phyloP scores from a whole-genome alignment of 2,888 invertebrate genomes.

The Mellilla xanthometata region DNA sequence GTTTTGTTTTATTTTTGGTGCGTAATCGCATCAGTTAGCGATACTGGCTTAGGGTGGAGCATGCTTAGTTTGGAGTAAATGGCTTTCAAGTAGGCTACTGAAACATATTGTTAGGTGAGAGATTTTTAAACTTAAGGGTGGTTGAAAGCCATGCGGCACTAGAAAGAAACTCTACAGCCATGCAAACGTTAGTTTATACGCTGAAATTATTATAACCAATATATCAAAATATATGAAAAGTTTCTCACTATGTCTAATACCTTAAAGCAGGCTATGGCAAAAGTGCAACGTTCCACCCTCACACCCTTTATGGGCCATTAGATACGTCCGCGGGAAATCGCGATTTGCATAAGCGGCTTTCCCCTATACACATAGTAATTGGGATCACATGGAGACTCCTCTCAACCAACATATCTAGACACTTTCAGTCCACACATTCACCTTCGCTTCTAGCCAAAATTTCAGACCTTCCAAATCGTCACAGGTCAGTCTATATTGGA shows the following conservation, averaged over 20 bases:
- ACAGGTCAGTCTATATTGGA: slow-evolving; percentile 49
- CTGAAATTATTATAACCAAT: too few species aligned
- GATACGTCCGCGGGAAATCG: slow-evolving; percentile 77
- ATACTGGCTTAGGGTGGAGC: too few species aligned
- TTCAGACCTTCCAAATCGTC: slow-evolving; percentile 24
- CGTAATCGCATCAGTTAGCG: too few species aligned
- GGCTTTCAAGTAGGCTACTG: too few species aligned
- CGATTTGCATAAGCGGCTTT: slow-evolving; percentile 82
- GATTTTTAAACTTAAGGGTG: too few species aligned
- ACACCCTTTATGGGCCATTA: slow-evolving; percentile 70
- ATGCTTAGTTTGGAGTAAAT: too few species aligned
- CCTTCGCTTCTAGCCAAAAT: slow-evolving; percentile 24
- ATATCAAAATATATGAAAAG: too few species aligned
- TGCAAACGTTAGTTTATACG: too few species aligned
- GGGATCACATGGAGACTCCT: slow-evolving; percentile 64
- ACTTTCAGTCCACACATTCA: slow-evolving; percentile 30
- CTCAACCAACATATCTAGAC: slow-evolving; percentile 56
- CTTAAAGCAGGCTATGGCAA: slow-evolving; percentile 40
- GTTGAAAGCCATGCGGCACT: too few species aligned
- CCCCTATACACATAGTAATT: slow-evolving; percentile 78
- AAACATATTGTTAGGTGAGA: too few species aligned
- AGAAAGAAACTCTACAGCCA: too few species aligned
- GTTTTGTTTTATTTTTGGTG: too few species aligned
- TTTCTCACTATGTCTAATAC: slow-evolving; percentile 5
- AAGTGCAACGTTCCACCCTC: slow-evolving; percentile 62